Evolutionary conservation across 2,888 invertebrate species (phyloP).

Genomic region (Nemoura dubitans): DNA sequence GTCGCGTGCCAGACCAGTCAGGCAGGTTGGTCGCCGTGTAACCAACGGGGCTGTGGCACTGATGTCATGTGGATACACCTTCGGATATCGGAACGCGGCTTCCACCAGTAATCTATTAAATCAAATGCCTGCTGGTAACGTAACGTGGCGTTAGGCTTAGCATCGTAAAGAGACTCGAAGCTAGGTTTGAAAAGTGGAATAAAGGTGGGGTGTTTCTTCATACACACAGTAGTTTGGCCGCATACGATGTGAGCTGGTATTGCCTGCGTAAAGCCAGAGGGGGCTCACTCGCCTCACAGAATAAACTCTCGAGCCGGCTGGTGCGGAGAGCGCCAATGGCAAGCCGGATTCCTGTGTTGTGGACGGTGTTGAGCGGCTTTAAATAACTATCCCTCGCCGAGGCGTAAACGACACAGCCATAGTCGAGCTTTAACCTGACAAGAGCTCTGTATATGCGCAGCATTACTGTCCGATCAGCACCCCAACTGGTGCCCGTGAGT

Average conservation of each 20-base stretch:
- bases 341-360: constrained; percentile 8
- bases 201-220: constrained; percentile 27
- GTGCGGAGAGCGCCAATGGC: constrained; percentile 24
- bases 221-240: background rate
- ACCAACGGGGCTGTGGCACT: background rate
- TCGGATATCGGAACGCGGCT: too few relatives aligned
- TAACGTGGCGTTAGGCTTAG: background rate
- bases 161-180: background rate
- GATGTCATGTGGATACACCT: too few relatives aligned
- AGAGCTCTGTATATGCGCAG: constrained; percentile 29
- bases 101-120: too few relatives aligned
- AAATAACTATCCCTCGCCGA: background rate
- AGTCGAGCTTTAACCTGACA: constrained; percentile 18
- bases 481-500: constrained; percentile 17
- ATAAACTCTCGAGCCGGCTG: constrained; percentile 23
- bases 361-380: background rate
- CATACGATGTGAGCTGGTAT: background rate
- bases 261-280: background rate
- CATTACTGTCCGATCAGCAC: constrained; percentile 34
- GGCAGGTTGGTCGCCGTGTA: background rate
- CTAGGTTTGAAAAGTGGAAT: background rate
- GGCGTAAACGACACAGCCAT: constrained; percentile 23
- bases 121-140: background rate
- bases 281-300: background rate
- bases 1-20: background rate